Base-by-base conservation (phyloP, 53 echinoderm and acorn worm genomes). In the Stichopus horrens region DNA sequence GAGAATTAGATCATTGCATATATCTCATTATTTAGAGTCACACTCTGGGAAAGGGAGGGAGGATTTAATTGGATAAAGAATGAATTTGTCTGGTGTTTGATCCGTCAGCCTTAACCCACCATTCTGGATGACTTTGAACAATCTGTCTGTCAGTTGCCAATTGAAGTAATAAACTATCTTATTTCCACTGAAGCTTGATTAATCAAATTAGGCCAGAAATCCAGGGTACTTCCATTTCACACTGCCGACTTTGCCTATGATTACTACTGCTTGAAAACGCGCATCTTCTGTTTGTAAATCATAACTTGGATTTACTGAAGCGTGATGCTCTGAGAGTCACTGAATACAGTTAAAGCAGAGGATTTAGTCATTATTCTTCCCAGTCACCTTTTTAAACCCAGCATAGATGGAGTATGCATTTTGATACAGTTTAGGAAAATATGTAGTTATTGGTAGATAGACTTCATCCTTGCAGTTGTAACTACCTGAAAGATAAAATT, bases 21-120 rank as follows among this genome's bases (percentile, higher is more conserved):
- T 37, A 81, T 81, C 81, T 19, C 58, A 81, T 81, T 81, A 81
- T 57, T 37, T 9, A 57, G 56, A 57, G 9, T 9, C 81, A 81
- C 58, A 71, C 81, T 21, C 56, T 21, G 20, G 58, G 79, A 21
- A 58, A 81, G 81, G 19, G 57, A 81, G 22, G 75, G 58, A 81
- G 81, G 81, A 81, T 56, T 81, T 81, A 81, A 81, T 81, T 81
- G 81, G 81, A 81, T 81, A 81, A 81, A 81, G 57, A 81, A 57
- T 57, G 21, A 81, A 56, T 57, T 55, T 23, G 81, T 22, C 81
- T 56, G 81, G 56, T 81, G 55, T 81, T 81, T 19, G 81, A 56
- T 18, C 21, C 18, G 57, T 81, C 81, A 57, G 81, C 57, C 57
- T 21, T 81, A 81, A 58, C 81, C 19, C 14, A 4, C 56, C 10